phyloP scores from a whole-genome alignment of 2,113 vertebrate genomes.

The Aphelocoma coerulescens region DNA sequence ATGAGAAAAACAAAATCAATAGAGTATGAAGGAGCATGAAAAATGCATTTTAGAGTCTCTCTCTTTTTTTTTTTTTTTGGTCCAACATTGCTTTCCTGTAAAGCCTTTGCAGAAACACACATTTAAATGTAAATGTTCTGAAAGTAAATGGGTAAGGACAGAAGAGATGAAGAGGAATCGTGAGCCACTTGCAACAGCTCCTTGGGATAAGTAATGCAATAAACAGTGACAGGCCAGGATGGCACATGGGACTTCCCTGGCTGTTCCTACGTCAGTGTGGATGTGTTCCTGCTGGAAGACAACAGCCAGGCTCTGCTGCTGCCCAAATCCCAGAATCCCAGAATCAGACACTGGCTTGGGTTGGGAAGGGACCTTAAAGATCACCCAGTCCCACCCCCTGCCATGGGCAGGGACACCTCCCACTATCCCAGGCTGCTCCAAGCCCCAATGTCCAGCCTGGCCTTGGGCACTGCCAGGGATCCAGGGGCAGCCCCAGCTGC shows the following conservation, averaged over 20 bases:
- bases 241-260: neutral
- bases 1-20: conserved; percentile 72
- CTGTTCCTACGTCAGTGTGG: neutral
- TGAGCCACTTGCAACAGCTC: neutral
- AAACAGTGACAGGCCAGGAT: neutral
- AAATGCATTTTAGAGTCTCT: conserved; percentile 72
- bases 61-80: neutral
- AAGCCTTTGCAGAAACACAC: conserved; percentile 51
- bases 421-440: rapidly evolving
- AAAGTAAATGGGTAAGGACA: conserved; percentile 21
- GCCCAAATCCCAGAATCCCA: neutral
- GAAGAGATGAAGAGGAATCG: conserved; percentile 10
- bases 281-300: neutral
- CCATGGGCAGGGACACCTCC: neutral
- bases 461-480: neutral
- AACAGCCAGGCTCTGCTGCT: neutral
- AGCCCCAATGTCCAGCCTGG: rapidly evolving
- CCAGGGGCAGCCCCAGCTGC: neutral
- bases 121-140: conserved; percentile 68
- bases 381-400: neutral
- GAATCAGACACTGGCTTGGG: neutral
- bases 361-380: neutral
- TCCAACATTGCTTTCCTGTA: conserved; percentile 59
- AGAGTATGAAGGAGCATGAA: conserved; percentile 73
- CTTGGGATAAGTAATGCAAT: neutral